Evolutionary conservation across 1,140 invertebrate genomes (phyloP), one percentile per base, ranked within the genome.

Genomic region (Cherax quadricarinatus): DNA sequence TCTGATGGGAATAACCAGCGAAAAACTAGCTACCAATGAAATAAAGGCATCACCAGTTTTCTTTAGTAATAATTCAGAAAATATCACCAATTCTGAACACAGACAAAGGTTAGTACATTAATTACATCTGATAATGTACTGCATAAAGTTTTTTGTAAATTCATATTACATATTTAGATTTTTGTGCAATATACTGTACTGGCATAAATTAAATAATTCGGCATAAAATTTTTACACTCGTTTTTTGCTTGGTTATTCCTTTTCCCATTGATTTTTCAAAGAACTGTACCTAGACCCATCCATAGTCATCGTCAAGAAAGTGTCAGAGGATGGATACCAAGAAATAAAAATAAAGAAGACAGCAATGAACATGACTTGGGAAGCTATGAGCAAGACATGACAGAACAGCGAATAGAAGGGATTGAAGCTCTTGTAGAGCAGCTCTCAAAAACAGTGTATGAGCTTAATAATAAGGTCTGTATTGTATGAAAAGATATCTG

Each of bases 391-490:
- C 79, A 92, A 62, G 93, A 94, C 79, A 86, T 90, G 48, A 93
- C 91, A 10, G 93, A 94, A 75, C 89, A 94, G 30, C 84, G 93
- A 30, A 94, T 94, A 86, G 92, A 94, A 81, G 93, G 93, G 48
- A 84, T 94, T 79, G 93, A 94, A 86, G 91, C 79, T 21, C 49
- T 94, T 24, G 93, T 93, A 24, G 93, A 92, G 73, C 92, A 93
- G 51, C 90, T 93, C 79, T 86, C 89, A 66, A 86, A 86, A 41
- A 92, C 93, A 21, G 78, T 93, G 18, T n/a, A 86, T 57, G 86
- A 90, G 51, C 89, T 93, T n/a, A 78, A 80, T 16, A 87, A 86
- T 16, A 93, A 92, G 91, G 93, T 93, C 21, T 14, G 73, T 30
- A 73, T 87, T 3, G 21, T 75, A 75, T 0, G 6, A 18, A 30